Conservation (phyloP, 2,797 vertebrate species). For the Gymnodraco acuticeps region DNA sequence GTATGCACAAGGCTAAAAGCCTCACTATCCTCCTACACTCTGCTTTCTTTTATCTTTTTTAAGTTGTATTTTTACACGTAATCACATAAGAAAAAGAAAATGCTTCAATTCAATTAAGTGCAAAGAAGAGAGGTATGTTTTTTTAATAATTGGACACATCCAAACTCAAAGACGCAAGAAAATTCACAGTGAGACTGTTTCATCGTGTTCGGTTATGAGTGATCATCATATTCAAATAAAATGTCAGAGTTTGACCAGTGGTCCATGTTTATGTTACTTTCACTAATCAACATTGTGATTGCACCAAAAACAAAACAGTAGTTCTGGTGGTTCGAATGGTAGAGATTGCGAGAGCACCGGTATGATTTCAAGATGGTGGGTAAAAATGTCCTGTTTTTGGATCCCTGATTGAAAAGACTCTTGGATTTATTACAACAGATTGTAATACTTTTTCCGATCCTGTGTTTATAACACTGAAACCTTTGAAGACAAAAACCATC, state of each 20-base stretch:
- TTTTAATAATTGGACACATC: slow-evolving; percentile 75
- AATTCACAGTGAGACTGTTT: slow-evolving; percentile 60
- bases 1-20: background rate
- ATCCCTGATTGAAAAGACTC: slow-evolving; percentile 37
- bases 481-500: slow-evolving; percentile 13
- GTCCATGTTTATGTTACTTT: slow-evolving; percentile 19
- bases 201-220: slow-evolving; percentile 50
- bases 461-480: slow-evolving; percentile 2
- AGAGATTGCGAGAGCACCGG: slow-evolving; percentile 31
- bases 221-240: slow-evolving; percentile 43
- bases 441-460: slow-evolving; percentile 12
- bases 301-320: slow-evolving; percentile 21
- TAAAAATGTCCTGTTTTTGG: slow-evolving; percentile 23
- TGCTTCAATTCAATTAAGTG: slow-evolving; percentile 18
- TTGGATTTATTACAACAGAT: slow-evolving; percentile 16
- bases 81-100: background rate
- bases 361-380: slow-evolving; percentile 15
- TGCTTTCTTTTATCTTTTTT: background rate
- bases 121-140: slow-evolving; percentile 71
- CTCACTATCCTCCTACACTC: background rate
- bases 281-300: slow-evolving; percentile 13
- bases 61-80: background rate
- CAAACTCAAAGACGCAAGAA: slow-evolving; percentile 63
- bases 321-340: slow-evolving; percentile 23
- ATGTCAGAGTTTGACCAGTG: slow-evolving; percentile 50